A percentile compares a stretch with the other conserved stretches of the same genome.
phyloP scores from a whole-genome alignment of 1,140 invertebrate genomes.

The Diorhabda sublineata region DNA sequence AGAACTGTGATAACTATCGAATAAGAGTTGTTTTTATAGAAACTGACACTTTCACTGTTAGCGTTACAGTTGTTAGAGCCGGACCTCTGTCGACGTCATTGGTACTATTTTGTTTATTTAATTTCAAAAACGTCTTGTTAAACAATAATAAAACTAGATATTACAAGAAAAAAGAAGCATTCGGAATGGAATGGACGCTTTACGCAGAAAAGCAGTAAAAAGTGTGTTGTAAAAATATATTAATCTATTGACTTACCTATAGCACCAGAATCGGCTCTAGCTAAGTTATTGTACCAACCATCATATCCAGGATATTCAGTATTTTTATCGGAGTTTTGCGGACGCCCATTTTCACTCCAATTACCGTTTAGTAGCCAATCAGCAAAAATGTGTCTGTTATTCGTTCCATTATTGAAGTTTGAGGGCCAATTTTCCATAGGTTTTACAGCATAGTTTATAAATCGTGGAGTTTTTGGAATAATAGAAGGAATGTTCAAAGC shows the following conservation, averaged over 20 bases:
- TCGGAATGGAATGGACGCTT: neutral
- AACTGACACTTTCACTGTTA: too few species aligned
- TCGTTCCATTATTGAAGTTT: neutral
- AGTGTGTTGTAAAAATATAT: neutral
- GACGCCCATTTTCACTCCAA: neutral
- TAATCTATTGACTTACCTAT: conserved; percentile 45
- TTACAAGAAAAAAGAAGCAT: too few species aligned
- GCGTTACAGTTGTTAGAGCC: too few species aligned
- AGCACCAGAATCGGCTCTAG: conserved; percentile 54
- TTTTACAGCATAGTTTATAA: neutral
- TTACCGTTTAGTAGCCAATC: conserved; percentile 18
- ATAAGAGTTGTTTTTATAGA: too few species aligned
- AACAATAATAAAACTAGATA: too few species aligned
- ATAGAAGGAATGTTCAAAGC: too few species aligned
- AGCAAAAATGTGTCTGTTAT: conserved; percentile 4
- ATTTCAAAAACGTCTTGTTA: too few species aligned
- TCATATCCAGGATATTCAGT: conserved; percentile 57
- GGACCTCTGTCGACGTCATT: too few species aligned
- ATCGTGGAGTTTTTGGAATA: too few species aligned
- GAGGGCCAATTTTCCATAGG: neutral
- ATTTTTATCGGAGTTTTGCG: neutral
- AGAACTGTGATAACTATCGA: too few species aligned
- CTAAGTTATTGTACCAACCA: conserved; percentile 66
- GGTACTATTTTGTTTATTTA: too few species aligned
- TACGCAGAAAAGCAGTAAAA: neutral